These are phyloP conservation scores for Mongoloraphidia duomilia DNA, from an alignment of 2,888 invertebrate genomes.

Conservation along the genomic window DNA sequence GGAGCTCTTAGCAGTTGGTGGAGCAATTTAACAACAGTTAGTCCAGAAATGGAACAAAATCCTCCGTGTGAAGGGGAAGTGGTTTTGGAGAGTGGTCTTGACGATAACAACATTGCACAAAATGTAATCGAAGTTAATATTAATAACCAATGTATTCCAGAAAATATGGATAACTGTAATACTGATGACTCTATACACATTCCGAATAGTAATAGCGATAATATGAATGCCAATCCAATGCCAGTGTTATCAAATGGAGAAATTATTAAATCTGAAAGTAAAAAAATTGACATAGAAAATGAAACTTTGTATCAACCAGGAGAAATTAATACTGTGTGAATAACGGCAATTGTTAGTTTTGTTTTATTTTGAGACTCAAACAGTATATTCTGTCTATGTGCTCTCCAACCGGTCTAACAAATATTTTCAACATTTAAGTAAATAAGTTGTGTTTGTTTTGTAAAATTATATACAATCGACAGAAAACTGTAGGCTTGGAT, in stretches of 20 bases:
- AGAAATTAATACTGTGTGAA: slow-evolving; percentile 23
- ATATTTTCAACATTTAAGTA: not conserved
- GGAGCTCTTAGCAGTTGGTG: slow-evolving; percentile 81
- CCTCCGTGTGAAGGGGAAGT: slow-evolving; percentile 12
- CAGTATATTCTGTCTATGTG: too few species aligned
- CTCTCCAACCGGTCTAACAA: too few species aligned
- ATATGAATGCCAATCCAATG: too few species aligned
- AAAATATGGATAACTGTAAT: not conserved
- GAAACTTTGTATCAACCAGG: slow-evolving; percentile 15
- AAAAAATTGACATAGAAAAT: not conserved
- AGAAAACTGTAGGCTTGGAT: too few species aligned
- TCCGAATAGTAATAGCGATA: too few species aligned
- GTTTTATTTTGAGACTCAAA: not conserved
- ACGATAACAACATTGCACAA: too few species aligned
- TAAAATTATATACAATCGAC: not conserved
- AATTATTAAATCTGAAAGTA: not conserved
- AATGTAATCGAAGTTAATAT: not conserved
- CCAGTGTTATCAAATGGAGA: not conserved
- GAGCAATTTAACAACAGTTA: slow-evolving; percentile 52
- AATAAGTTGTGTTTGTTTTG: slow-evolving; percentile 5
- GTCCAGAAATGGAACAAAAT: slow-evolving; percentile 19
- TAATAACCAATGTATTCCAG: not conserved
- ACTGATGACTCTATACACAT: too few species aligned
- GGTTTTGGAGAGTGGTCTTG: not conserved
- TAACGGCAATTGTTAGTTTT: not conserved